Evolutionary conservation across 2,888 invertebrate genomes (phyloP).

Genomic region (Ceraclea dissimilis): DNA sequence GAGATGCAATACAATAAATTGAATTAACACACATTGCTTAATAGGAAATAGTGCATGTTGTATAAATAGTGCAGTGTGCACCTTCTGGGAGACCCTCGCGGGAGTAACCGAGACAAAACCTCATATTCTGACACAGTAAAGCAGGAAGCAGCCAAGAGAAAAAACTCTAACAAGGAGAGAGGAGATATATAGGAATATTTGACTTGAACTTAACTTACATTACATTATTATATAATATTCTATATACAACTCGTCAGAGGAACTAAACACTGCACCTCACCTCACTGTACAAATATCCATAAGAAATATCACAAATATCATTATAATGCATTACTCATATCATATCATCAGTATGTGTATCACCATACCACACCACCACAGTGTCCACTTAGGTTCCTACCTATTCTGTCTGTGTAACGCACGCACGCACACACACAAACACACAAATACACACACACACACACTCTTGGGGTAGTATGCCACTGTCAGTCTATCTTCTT

Average conservation of each 20-base stretch:
- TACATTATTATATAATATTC: slow-evolving; percentile 13
- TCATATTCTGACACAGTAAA: slow-evolving; percentile 21
- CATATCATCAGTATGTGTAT: background rate
- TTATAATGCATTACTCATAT: background rate
- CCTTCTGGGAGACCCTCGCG: too few relatives aligned
- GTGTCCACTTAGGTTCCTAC: background rate
- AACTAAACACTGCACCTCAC: slow-evolving; percentile 21
- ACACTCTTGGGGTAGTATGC: background rate
- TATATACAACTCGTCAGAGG: slow-evolving; percentile 24
- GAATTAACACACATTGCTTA: slow-evolving; percentile 30
- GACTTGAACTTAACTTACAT: slow-evolving; percentile 17
- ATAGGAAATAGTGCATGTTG: too few relatives aligned
- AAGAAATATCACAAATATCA: slow-evolving; percentile 24
- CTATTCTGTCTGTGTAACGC: background rate
- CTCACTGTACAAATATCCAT: slow-evolving; percentile 20
- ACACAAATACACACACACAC: too few relatives aligned
- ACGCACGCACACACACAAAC: too few relatives aligned
- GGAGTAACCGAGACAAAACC: too few relatives aligned
- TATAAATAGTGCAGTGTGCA: too few relatives aligned
- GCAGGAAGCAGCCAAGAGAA: slow-evolving; percentile 26
- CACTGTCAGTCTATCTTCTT: background rate
- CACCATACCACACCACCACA: background rate
- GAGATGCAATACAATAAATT: slow-evolving; percentile 30
- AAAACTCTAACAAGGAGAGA: slow-evolving; percentile 24
- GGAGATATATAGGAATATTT: slow-evolving; percentile 20